phyloP scores from a whole-genome alignment of 2,888 invertebrate species.

The Mythimna pallens region DNA sequence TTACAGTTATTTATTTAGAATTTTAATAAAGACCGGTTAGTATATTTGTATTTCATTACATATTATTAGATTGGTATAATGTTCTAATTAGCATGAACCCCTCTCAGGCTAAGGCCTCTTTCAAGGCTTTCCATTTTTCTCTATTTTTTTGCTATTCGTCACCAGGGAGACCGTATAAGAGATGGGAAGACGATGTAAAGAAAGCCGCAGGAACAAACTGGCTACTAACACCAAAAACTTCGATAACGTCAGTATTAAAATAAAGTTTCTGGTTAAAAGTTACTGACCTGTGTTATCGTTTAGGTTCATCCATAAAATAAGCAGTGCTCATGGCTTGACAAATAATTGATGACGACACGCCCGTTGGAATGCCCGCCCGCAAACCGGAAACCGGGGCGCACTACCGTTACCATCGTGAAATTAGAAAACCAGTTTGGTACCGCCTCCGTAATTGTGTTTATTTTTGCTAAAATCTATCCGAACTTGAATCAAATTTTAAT shows the following conservation, averaged over 20 bases:
- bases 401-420: slow-evolving; percentile 86
- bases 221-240: slow-evolving; percentile 7
- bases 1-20: too few species aligned
- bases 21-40: too few species aligned
- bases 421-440: slow-evolving; percentile 81
- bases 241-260: slow-evolving; percentile 14
- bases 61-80: too few species aligned
- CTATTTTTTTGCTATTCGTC: too few species aligned
- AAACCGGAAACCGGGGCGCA: slow-evolving; percentile 84
- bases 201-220: too few species aligned
- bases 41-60: too few species aligned
- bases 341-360: slow-evolving; percentile 85
- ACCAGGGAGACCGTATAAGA: too few species aligned
- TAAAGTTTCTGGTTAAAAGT: slow-evolving; percentile 38
- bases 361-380: slow-evolving; percentile 80
- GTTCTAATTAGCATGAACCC: too few species aligned
- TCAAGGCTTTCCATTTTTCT: too few species aligned
- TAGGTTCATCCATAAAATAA: slow-evolving; percentile 62
- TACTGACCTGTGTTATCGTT: slow-evolving; percentile 66
- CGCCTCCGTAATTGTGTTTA: slow-evolving; percentile 64
- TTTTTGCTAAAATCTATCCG: slow-evolving; percentile 53
- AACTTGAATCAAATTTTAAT: slow-evolving; percentile 34
- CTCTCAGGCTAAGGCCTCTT: too few species aligned
- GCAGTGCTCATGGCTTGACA: slow-evolving; percentile 73
- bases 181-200: too few species aligned